phyloP scores from a whole-genome alignment of 2,113 vertebrate species.

The Grammomys dolichurus region DNA sequence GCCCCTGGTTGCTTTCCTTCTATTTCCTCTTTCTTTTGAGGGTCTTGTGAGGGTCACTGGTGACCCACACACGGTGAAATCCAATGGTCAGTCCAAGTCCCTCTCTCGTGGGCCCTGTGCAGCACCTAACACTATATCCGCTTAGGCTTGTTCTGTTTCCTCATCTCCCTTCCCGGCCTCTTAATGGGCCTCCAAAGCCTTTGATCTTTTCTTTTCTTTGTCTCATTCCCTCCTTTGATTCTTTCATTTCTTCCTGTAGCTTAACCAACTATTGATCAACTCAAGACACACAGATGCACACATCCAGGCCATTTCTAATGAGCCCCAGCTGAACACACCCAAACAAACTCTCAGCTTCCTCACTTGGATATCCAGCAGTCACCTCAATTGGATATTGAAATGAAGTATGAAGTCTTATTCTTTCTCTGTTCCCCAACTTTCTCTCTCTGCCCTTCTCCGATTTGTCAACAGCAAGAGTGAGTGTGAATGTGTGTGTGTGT shows the following conservation, averaged over 20 bases:
- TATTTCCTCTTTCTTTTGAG: neutral
- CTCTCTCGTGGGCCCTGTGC: neutral
- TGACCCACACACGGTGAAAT: neutral
- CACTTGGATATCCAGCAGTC: neutral
- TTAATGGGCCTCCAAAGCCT: neutral
- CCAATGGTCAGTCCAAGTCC: neutral
- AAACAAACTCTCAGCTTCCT: neutral
- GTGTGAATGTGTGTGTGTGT: too few species aligned
- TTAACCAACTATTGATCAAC: neutral
- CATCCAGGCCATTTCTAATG: neutral
- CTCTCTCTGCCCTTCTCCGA: neutral
- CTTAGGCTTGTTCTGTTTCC: neutral
- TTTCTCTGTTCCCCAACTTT: neutral
- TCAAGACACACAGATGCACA: neutral
- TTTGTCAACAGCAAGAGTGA: neutral
- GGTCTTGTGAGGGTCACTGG: neutral
- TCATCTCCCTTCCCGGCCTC: neutral
- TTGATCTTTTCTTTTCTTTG: neutral
- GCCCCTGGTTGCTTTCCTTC: neutral
- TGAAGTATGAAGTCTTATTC: neutral
- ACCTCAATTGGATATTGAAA: neutral
- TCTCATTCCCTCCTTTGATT: neutral
- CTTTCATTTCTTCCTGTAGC: neutral
- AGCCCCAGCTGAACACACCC: neutral
- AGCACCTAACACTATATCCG: neutral